These are phyloP conservation scores for Tipula vernalis DNA, from an alignment of 2,888 invertebrate species.

Conservation along the genomic window DNA sequence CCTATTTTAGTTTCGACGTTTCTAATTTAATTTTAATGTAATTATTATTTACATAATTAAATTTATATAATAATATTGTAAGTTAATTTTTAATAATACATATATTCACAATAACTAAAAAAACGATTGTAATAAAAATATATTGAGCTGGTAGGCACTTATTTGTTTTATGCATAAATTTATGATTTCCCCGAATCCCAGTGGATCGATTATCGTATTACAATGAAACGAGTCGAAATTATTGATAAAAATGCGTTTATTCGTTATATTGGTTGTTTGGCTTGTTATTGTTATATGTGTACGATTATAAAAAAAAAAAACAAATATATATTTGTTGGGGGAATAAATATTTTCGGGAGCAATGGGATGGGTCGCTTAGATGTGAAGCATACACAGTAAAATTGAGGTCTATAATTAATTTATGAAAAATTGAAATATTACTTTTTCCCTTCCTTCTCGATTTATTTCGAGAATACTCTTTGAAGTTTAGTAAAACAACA, in stretches of 20 bases:
- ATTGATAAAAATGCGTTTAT: not conserved
- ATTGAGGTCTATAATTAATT: not conserved
- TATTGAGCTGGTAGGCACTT: not conserved
- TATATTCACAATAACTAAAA: no score
- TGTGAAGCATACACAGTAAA: not conserved
- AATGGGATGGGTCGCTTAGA: not conserved
- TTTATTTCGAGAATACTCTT: not conserved
- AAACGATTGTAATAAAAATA: not conserved
- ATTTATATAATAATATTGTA: not conserved
- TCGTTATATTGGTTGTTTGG: not conserved
- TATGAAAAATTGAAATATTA: not conserved
- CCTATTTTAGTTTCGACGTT: not conserved
- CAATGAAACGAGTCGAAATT: not conserved
- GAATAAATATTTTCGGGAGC: not conserved
- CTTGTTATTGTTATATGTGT: not conserved
- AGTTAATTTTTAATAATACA: not conserved
- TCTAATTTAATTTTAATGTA: not conserved
- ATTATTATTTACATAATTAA: not conserved
- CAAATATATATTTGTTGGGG: not conserved
- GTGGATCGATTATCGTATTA: conserved; percentile 38
- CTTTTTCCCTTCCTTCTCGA: not conserved
- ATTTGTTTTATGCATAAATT: not conserved
- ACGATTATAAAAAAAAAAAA: not conserved
- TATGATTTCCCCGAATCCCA: conserved; percentile 19
- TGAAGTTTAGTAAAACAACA: not conserved